A percentile compares a stretch with the other conserved stretches of the same genome.
These are phyloP conservation scores for Psittacula cyanocephala DNA, from an alignment of 2,113 vertebrate genomes.

Conservation along the genomic window DNA sequence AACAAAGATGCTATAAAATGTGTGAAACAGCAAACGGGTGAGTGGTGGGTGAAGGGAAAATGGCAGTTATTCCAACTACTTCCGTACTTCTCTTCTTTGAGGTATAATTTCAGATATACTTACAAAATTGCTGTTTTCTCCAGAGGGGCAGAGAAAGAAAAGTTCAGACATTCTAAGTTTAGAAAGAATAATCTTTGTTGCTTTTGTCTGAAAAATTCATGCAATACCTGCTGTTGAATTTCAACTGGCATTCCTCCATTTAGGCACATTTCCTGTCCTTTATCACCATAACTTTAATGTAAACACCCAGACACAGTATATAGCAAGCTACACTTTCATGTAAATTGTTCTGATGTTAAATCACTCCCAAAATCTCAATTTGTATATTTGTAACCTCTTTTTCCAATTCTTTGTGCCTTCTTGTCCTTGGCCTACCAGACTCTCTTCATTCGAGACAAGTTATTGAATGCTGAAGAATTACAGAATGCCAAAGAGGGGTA, in stretches of 20 bases:
- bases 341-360: neutral
- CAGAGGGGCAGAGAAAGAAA: neutral
- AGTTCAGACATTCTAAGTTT: neutral
- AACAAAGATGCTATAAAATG: neutral
- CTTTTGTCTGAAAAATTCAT: neutral
- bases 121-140: neutral
- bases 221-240: neutral
- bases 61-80: neutral
- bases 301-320: neutral
- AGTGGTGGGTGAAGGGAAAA: neutral
- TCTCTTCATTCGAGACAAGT: neutral
- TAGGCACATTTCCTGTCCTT: neutral
- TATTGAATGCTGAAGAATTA: neutral
- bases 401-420: neutral
- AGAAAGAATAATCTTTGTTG: neutral
- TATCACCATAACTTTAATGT: neutral
- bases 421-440: neutral
- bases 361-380: neutral
- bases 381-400: neutral
- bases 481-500: neutral
- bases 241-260: neutral
- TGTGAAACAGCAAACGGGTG: neutral
- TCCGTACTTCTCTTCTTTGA: neutral
- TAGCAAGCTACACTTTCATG: neutral
- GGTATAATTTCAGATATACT: neutral